A percentile compares a stretch with the other conserved stretches of the same genome.
Evolutionary conservation across 2,888 invertebrate species (phyloP).

Genomic region (Scaptomyza polygonia): DNA sequence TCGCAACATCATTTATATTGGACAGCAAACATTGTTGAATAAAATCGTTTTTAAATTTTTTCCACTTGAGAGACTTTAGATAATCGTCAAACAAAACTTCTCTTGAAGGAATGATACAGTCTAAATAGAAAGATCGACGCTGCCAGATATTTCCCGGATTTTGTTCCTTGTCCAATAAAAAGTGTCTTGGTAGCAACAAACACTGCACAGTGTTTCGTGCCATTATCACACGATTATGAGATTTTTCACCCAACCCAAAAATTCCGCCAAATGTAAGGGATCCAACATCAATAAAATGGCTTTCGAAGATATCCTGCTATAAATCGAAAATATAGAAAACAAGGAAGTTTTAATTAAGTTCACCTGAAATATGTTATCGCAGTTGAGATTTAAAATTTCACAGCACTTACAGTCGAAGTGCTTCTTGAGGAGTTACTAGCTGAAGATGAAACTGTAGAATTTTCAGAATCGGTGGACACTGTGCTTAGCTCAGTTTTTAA

Average conservation of each 20-base stretch:
- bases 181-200: slow-evolving; percentile 89
- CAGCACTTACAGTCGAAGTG: background rate
- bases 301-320: slow-evolving; percentile 51
- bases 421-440: background rate
- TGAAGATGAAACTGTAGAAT: background rate
- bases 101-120: slow-evolving; percentile 81
- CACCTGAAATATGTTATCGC: background rate
- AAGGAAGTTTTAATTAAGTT: background rate
- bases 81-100: slow-evolving; percentile 78
- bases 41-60: slow-evolving; percentile 74
- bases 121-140: slow-evolving; percentile 77
- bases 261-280: slow-evolving; percentile 80
- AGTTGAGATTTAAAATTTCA: background rate
- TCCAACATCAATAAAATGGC: slow-evolving; percentile 83
- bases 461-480: slow-evolving; percentile 21
- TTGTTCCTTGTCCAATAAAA: slow-evolving; percentile 86
- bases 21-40: slow-evolving; percentile 55
- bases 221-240: slow-evolving; percentile 88
- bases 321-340: background rate
- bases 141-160: slow-evolving; percentile 84
- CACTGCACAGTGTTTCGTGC: slow-evolving; percentile 88
- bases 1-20: slow-evolving; percentile 62
- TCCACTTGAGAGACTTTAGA: slow-evolving; percentile 79
- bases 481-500: background rate
- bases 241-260: slow-evolving; percentile 90